Conservation (phyloP, 2,797 vertebrate species). For the Eulemur mongoz region DNA sequence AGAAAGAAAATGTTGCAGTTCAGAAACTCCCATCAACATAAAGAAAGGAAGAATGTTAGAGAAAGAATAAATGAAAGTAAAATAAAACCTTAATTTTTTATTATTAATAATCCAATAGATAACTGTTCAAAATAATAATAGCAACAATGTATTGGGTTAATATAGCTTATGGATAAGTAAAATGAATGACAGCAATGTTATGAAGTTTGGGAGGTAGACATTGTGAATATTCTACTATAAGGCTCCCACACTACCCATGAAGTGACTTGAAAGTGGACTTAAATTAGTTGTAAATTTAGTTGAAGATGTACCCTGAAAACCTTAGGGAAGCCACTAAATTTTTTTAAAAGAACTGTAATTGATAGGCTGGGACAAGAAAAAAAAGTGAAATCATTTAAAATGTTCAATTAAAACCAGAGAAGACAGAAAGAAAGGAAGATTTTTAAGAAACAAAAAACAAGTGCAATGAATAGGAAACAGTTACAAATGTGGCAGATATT, state of each 20-base stretch:
- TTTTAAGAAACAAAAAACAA: not conserved
- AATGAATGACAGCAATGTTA: not conserved
- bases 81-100: not conserved
- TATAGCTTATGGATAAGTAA: not conserved
- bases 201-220: too few species aligned
- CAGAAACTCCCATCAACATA: not conserved
- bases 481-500: not conserved
- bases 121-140: not conserved
- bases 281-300: not conserved
- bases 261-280: not conserved
- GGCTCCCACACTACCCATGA: not conserved
- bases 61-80: not conserved
- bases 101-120: not conserved
- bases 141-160: not conserved
- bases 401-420: not conserved
- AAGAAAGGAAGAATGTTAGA: not conserved
- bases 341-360: not conserved
- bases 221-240: not conserved
- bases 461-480: not conserved
- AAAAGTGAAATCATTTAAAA: not conserved
- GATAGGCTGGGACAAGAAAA: not conserved
- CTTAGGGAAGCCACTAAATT: not conserved
- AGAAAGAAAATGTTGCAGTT: not conserved
- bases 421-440: not conserved
- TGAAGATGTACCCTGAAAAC: not conserved